phyloP scores from a whole-genome alignment of 2,888 invertebrate genomes.

The Sylvicola cinctus region DNA sequence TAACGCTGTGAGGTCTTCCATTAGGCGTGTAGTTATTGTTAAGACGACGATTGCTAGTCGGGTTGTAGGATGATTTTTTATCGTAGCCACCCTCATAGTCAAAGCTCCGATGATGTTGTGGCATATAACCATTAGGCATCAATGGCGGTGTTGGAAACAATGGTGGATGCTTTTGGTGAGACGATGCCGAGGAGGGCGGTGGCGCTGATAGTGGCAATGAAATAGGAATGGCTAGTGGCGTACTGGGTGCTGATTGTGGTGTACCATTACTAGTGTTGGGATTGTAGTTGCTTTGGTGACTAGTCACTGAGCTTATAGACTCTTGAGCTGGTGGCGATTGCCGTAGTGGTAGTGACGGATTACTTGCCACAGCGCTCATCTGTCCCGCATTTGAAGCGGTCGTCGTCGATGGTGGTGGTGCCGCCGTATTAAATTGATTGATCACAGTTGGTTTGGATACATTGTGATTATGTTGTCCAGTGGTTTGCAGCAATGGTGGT shows the following conservation, averaged over 20 bases:
- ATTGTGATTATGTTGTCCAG: too few relatives aligned
- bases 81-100: not conserved
- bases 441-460: slow-evolving; percentile 13
- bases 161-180: slow-evolving; percentile 18
- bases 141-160: slow-evolving; percentile 24
- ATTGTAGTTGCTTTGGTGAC: slow-evolving; percentile 6
- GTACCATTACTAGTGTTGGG: slow-evolving; percentile 9
- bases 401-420: slow-evolving; percentile 5
- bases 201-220: slow-evolving; percentile 7
- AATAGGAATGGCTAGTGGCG: slow-evolving; percentile 16
- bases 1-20: not conserved
- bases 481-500: not conserved
- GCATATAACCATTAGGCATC: slow-evolving; percentile 11
- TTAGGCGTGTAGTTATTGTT: too few relatives aligned
- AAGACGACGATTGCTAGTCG: not conserved
- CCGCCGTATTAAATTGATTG: slow-evolving; percentile 11
- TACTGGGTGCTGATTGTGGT: slow-evolving; percentile 24
- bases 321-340: slow-evolving; percentile 3
- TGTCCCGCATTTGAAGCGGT: not conserved
- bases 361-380: not conserved
- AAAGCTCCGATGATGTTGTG: not conserved
- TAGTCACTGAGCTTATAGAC: slow-evolving; percentile 6
- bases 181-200: not conserved
- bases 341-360: slow-evolving; percentile 4
- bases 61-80: slow-evolving; percentile 1